Conservation (phyloP, 2,797 vertebrate species). For the Danio albolineatus region DNA sequence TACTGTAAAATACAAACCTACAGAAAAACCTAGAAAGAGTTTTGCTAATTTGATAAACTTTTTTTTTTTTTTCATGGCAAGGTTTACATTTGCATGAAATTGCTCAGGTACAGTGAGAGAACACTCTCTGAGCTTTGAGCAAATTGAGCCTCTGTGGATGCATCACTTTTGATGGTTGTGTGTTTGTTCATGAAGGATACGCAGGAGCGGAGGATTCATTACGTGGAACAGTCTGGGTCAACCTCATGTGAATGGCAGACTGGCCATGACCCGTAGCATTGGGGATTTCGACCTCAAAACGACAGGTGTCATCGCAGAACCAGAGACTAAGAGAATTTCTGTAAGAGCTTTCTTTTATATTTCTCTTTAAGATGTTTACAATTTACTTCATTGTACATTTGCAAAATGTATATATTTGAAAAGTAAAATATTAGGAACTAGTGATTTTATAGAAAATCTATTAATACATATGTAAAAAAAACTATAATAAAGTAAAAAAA, state of each 20-base stretch:
- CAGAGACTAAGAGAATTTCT: slow-evolving; percentile 89
- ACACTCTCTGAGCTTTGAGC: no score
- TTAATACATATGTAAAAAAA: no score
- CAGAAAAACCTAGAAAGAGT: no score
- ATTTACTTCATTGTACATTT: neutral
- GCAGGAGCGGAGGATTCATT: slow-evolving; percentile 89
- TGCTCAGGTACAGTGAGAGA: no score
- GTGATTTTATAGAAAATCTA: no score
- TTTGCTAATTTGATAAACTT: no score
- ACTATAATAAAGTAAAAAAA: no score
- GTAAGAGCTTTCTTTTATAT: slow-evolving; percentile 73
- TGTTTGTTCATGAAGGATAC: slow-evolving; percentile 80
- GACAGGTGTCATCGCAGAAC: slow-evolving; percentile 92
- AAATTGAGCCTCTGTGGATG: neutral
- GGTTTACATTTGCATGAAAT: no score
- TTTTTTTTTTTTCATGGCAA: no score
- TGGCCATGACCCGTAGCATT: slow-evolving; percentile 97
- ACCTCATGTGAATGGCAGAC: slow-evolving; percentile 93
- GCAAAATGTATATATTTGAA: neutral
- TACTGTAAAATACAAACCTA: no score
- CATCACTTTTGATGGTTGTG: neutral
- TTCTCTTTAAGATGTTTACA: neutral
- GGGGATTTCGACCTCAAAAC: slow-evolving; percentile 95
- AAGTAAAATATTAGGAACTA: no score
- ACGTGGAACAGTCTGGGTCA: slow-evolving; percentile 97